Evolutionary conservation across 92 coral and sea anemone genomes (phyloP).

Genomic region (Epizoanthus scotinus): DNA sequence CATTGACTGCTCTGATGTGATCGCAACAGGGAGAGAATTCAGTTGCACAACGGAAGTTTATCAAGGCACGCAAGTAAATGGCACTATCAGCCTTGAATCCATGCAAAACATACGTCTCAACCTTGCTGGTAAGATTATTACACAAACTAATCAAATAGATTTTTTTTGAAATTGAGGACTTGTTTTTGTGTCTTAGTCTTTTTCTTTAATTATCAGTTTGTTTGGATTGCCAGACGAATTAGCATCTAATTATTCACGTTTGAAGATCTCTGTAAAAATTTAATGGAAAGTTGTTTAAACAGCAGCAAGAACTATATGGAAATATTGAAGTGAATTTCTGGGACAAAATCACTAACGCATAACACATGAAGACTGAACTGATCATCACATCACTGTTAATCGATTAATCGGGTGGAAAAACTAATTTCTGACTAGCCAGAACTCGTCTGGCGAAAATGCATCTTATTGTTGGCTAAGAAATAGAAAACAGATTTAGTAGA

Average conservation of each 20-base stretch:
- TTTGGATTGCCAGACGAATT: slow-evolving; percentile 14
- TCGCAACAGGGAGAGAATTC: slow-evolving; percentile 49
- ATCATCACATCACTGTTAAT: no score
- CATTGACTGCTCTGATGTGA: slow-evolving; percentile 55
- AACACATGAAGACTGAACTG: neutral
- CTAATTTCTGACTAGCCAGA: no score
- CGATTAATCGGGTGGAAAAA: no score
- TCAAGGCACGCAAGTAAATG: slow-evolving; percentile 70
- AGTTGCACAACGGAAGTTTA: slow-evolving; percentile 57
- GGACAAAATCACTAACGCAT: neutral
- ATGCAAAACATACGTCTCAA: neutral
- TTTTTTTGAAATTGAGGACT: neutral
- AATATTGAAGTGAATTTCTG: neutral
- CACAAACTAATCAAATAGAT: neutral
- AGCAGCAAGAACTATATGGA: neutral
- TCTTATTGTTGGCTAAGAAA: neutral
- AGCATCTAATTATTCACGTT: slow-evolving; percentile 5
- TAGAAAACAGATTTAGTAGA: neutral
- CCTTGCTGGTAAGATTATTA: slow-evolving; percentile 41
- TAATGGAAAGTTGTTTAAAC: slow-evolving; percentile 20
- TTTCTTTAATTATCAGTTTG: neutral
- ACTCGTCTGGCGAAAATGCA: neutral
- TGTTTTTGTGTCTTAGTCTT: neutral
- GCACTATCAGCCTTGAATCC: slow-evolving; percentile 33
- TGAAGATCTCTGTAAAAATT: neutral